Evolutionary conservation across 1,140 invertebrate species (phyloP).

Genomic region (Vollenhovia emeryi): DNA sequence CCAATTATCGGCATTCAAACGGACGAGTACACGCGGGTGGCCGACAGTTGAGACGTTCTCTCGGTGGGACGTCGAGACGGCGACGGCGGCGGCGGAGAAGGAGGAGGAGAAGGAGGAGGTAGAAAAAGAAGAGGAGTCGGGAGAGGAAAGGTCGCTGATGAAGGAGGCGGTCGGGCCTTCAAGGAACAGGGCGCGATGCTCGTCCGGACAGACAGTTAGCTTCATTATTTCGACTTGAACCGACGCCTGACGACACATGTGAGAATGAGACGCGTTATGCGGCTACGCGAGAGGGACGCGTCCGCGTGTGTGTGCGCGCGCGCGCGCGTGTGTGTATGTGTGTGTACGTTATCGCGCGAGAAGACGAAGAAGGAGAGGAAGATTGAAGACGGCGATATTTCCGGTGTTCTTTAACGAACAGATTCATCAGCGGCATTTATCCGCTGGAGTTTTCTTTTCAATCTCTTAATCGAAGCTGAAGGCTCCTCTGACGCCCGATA

Average conservation of each 20-base stretch:
- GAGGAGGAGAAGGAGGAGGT: too few species aligned
- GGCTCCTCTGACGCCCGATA: conserved; percentile 33
- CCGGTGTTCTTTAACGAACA: conserved; percentile 15
- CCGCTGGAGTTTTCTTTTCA: not conserved
- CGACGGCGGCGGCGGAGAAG: not conserved
- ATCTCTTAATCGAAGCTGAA: conserved; percentile 29
- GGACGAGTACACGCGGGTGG: conserved; percentile 69
- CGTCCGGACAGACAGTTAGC: conserved; percentile 48
- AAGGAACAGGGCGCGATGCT: conserved; percentile 28
- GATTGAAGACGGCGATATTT: conserved; percentile 26
- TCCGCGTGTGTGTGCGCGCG: too few species aligned
- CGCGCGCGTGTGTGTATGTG: too few species aligned
- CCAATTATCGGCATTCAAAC: conserved; percentile 84
- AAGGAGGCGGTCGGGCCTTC: conserved; percentile 27
- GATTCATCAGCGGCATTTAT: not conserved
- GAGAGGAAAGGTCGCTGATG: conserved; percentile 1
- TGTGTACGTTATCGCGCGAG: conserved; percentile 32
- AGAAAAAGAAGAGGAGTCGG: not conserved
- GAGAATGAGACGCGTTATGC: conserved; percentile 24
- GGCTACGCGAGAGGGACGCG: conserved; percentile 21
- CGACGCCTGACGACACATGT: conserved; percentile 44
- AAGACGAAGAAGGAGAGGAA: not conserved
- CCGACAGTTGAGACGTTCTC: conserved; percentile 46
- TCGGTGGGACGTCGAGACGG: conserved; percentile 37
- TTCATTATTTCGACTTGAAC: conserved; percentile 58